These are phyloP conservation scores for Gila robusta DNA, from an alignment of 2,797 vertebrate species.

Conservation along the genomic window DNA sequence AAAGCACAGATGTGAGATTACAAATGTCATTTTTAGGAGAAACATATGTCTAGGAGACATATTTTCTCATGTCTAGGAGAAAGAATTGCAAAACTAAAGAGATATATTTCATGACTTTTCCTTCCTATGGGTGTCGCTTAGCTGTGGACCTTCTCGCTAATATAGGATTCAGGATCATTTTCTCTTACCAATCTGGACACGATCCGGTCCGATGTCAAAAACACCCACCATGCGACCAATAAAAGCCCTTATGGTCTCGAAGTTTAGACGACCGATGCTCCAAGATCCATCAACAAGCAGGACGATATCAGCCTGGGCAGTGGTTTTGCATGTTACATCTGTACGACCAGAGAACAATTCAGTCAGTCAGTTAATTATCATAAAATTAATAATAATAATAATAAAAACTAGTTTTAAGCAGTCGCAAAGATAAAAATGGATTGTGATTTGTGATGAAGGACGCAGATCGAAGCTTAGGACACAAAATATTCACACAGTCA, in stretches of 20 bases:
- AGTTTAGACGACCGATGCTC: slow-evolving; percentile 97
- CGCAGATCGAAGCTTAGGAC: background rate
- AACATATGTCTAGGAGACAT: background rate
- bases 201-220: slow-evolving; percentile 93
- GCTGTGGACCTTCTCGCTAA: background rate
- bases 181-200: slow-evolving; percentile 94
- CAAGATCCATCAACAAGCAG: slow-evolving; percentile 97
- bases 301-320: slow-evolving; percentile 94
- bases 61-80: background rate
- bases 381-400: background rate
- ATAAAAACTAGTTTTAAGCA: background rate
- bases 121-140: background rate
- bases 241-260: slow-evolving; percentile 93
- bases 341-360: slow-evolving; percentile 67
- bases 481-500: slow-evolving; percentile 33
- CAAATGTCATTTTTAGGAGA: background rate
- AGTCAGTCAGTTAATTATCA: slow-evolving; percentile 7
- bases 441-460: background rate
- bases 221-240: slow-evolving; percentile 93
- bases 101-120: background rate
- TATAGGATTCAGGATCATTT: background rate
- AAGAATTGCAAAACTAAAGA: background rate
- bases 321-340: slow-evolving; percentile 92
- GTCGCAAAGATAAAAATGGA: background rate
- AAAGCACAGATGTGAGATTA: background rate